A percentile compares a stretch with the other conserved stretches of the same genome.
These are phyloP conservation scores for Fregetta grallaria DNA, from an alignment of 2,113 vertebrate genomes.

Conservation along the genomic window DNA sequence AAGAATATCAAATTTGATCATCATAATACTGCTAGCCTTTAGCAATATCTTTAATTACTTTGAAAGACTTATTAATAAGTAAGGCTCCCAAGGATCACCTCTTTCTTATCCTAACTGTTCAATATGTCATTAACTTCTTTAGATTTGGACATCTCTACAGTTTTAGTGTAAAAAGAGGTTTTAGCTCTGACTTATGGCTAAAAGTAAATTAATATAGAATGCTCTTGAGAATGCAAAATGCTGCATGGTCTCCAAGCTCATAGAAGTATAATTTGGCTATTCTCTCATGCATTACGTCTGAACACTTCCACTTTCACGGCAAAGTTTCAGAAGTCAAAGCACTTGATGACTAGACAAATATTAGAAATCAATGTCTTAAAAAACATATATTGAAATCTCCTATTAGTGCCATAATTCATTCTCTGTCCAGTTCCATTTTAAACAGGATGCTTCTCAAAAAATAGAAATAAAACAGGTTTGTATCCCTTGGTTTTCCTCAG, in stretches of 20 bases:
- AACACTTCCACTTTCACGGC: background rate
- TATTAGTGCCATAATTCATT: background rate
- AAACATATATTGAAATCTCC: background rate
- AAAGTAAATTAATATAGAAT: background rate
- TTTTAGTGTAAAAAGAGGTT: background rate
- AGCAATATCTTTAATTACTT: background rate
- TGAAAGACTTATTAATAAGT: background rate
- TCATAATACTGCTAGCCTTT: background rate
- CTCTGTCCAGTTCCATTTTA: background rate
- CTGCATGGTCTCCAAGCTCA: background rate
- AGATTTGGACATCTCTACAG: background rate
- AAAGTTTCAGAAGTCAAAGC: background rate
- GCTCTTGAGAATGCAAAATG: background rate
- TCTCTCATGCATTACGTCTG: background rate
- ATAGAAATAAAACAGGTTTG: background rate
- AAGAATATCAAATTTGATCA: background rate
- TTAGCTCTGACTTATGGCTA: background rate
- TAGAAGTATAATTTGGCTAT: background rate
- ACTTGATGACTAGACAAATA: background rate
- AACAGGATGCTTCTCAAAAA: background rate
- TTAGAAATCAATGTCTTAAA: background rate
- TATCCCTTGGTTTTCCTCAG: background rate
- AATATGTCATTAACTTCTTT: background rate
- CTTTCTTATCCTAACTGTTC: background rate
- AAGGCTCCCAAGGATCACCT: background rate